These are phyloP conservation scores for Spialia ferax DNA, from an alignment of 2,888 invertebrate species.

Conservation along the genomic window DNA sequence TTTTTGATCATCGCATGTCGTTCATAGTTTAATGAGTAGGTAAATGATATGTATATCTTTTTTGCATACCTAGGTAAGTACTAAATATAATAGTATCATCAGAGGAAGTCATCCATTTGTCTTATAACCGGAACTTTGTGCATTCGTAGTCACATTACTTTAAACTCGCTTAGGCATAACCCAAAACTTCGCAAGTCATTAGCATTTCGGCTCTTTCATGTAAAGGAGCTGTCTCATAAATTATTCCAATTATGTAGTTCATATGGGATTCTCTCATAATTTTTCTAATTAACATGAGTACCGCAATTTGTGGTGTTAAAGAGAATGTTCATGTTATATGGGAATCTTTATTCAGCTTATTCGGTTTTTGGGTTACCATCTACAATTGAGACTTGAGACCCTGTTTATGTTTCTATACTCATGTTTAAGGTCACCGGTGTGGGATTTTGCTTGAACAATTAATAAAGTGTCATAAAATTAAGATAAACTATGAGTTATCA, in stretches of 20 bases:
- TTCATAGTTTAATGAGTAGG: neutral
- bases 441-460: slow-evolving; percentile 37
- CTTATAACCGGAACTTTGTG: slow-evolving; percentile 17
- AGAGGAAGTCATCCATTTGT: neutral
- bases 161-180: slow-evolving; percentile 17
- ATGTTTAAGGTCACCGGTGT: slow-evolving; percentile 40
- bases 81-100: too few relatives aligned
- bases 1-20: slow-evolving; percentile 10
- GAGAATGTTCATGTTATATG: slow-evolving; percentile 48
- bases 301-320: slow-evolving; percentile 41
- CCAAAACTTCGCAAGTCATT: slow-evolving; percentile 15
- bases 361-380: slow-evolving; percentile 47
- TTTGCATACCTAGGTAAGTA: too few relatives aligned
- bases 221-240: slow-evolving; percentile 32
- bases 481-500: neutral
- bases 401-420: slow-evolving; percentile 31
- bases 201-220: slow-evolving; percentile 22
- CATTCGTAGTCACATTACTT: slow-evolving; percentile 10
- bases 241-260: slow-evolving; percentile 41
- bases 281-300: slow-evolving; percentile 46
- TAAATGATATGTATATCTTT: too few relatives aligned
- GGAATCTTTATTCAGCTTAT: slow-evolving; percentile 48
- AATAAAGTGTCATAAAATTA: slow-evolving; percentile 10
- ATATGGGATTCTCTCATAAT: slow-evolving; percentile 47
- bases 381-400: slow-evolving; percentile 38